These are phyloP conservation scores for Agrochola lota DNA, from an alignment of 2,888 invertebrate genomes.

Conservation along the genomic window DNA sequence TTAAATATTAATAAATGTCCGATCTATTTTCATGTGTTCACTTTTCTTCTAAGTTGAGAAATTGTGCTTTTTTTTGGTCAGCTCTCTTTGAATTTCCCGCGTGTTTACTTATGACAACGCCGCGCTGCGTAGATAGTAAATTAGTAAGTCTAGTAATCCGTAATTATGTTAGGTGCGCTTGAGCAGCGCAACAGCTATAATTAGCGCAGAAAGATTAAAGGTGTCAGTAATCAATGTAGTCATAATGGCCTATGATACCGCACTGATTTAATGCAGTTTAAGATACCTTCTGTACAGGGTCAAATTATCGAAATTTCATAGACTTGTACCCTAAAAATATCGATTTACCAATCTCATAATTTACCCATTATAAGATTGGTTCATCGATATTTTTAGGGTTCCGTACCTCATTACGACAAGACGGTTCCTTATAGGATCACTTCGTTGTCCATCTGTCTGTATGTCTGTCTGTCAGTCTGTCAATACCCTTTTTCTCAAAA, in stretches of 20 bases:
- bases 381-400: too few species aligned
- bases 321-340: background rate
- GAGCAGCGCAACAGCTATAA: slow-evolving; percentile 8
- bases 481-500: too few species aligned
- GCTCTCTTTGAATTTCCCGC: too few species aligned
- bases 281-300: background rate
- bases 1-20: slow-evolving; percentile 6
- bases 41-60: too few species aligned
- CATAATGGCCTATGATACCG: background rate
- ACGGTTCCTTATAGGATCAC: too few species aligned
- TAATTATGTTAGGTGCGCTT: slow-evolving; percentile 3
- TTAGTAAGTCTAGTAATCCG: background rate
- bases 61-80: too few species aligned
- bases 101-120: slow-evolving; percentile 1
- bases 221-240: background rate
- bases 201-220: background rate
- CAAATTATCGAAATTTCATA: background rate
- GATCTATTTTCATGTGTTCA: too few species aligned
- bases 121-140: background rate
- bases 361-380: too few species aligned
- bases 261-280: background rate
- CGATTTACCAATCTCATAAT: too few species aligned
- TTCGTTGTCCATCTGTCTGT: too few species aligned
- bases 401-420: too few species aligned
- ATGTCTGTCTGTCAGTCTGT: too few species aligned